These are phyloP conservation scores for Monarcha castaneiventris DNA, from an alignment of 2,113 vertebrate species.

Conservation along the genomic window DNA sequence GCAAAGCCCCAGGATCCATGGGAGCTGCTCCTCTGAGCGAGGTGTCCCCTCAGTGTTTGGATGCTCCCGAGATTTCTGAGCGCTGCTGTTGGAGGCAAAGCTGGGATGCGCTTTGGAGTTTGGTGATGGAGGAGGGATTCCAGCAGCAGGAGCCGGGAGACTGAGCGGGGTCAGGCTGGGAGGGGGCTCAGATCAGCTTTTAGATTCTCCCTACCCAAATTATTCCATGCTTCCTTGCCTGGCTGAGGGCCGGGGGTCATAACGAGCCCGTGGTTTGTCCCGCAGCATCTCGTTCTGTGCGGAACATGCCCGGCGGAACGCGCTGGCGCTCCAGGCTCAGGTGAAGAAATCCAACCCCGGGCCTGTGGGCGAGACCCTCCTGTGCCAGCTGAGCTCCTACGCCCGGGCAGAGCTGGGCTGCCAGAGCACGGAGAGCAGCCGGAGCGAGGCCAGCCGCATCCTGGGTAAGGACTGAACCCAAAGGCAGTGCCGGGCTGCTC, in stretches of 20 bases:
- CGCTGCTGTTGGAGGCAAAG: not conserved
- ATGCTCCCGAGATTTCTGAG: not conserved
- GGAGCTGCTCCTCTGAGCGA: not conserved
- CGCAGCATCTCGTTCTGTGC: slow-evolving; percentile 79
- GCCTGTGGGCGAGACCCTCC: slow-evolving; percentile 81
- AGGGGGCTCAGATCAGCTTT: not conserved
- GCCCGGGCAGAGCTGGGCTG: slow-evolving; percentile 77
- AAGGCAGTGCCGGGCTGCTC: not conserved
- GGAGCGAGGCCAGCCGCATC: slow-evolving; percentile 86
- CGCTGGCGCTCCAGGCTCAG: slow-evolving; percentile 88
- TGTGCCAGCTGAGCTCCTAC: slow-evolving; percentile 92
- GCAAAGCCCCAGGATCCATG: rapidly evolving
- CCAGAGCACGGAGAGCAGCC: slow-evolving; percentile 75
- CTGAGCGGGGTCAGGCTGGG: not conserved
- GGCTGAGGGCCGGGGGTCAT: rapidly evolving
- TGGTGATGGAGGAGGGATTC: not conserved
- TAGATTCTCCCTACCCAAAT: rapidly evolving
- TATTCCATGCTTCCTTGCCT: rapidly evolving
- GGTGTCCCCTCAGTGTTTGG: rapidly evolving
- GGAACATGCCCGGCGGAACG: slow-evolving; percentile 89
- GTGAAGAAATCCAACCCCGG: slow-evolving; percentile 83
- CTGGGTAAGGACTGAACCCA: slow-evolving; percentile 72
- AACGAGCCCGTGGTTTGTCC: rapidly evolving
- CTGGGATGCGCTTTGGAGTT: rapidly evolving
- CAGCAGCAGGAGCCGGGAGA: not conserved